Evolutionary conservation across 92 coral and sea anemone genomes (phyloP).

Genomic region (Epizoanthus fatuus): DNA sequence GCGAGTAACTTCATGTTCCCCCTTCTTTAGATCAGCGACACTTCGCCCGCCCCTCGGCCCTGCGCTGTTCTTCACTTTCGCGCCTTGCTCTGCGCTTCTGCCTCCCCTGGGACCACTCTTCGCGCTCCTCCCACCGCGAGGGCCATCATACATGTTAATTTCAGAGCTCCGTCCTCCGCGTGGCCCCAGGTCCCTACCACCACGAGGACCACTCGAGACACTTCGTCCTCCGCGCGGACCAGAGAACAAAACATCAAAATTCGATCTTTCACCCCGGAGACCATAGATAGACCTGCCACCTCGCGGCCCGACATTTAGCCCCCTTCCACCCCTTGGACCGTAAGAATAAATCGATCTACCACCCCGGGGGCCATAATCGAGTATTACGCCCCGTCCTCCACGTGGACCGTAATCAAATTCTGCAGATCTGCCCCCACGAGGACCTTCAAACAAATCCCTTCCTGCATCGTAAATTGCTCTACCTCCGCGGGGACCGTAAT

Average conservation of each 20-base stretch:
- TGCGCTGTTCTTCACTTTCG: not conserved
- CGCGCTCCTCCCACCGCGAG: constrained; percentile 61
- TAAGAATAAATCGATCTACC: constrained; percentile 58
- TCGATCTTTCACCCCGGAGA: constrained; percentile 28
- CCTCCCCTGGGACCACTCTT: constrained; percentile 28
- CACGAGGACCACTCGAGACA: constrained; percentile 32
- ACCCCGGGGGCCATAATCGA: constrained; percentile 62
- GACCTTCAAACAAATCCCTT: constrained; percentile 63
- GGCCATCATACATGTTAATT: constrained; percentile 39
- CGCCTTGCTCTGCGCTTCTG: not conserved
- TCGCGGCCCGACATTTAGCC: constrained; percentile 47
- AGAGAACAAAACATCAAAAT: not conserved
- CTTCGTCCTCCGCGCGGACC: not conserved
- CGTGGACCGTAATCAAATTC: constrained; percentile 62
- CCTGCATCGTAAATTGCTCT: constrained; percentile 50
- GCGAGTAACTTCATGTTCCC: not conserved
- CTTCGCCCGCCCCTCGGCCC: constrained; percentile 22
- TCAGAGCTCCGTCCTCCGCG: constrained; percentile 74
- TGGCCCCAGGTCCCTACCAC: constrained; percentile 67
- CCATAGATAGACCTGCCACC: constrained; percentile 45
- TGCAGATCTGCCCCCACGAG: constrained; percentile 78
- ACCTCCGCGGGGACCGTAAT: constrained; percentile 60
- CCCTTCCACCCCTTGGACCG: constrained; percentile 67
- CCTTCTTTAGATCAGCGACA: not conserved
- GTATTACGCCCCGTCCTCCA: constrained; percentile 68